Evolutionary conservation across 1,140 invertebrate genomes (phyloP).

Genomic region (Macrobrachium rosenbergii): DNA sequence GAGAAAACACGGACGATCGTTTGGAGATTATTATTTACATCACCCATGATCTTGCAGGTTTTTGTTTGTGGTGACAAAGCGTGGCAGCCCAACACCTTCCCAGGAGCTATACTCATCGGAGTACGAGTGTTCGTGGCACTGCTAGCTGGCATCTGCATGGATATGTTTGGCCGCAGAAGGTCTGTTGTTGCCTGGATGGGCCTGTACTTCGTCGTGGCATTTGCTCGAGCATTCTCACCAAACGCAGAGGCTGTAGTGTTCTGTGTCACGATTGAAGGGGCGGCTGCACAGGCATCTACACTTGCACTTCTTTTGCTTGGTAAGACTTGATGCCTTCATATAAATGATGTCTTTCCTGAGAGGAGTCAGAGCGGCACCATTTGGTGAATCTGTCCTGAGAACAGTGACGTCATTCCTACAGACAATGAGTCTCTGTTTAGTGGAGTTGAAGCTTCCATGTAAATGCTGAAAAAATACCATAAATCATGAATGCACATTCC

Average conservation of each 20-base stretch:
- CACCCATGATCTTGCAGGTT: conserved; percentile 5
- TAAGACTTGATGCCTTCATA: not conserved
- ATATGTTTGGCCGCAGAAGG: conserved; percentile 52
- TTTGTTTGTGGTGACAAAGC: conserved; percentile 10
- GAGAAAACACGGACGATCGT: not conserved
- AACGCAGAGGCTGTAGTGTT: conserved; percentile 51
- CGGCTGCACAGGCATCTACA: conserved; percentile 55
- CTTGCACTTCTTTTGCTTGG: conserved; percentile 38
- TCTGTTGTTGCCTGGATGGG: conserved; percentile 58
- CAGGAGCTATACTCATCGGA: conserved; percentile 42
- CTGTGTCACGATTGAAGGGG: conserved; percentile 57
- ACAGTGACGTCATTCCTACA: not conserved
- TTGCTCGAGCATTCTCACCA: conserved; percentile 54
- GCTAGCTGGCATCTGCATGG: conserved; percentile 54
- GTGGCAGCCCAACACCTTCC: conserved; percentile 41
- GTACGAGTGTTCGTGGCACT: conserved; percentile 38
- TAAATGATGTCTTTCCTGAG: not conserved
- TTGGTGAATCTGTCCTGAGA: not conserved
- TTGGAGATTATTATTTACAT: not conserved
- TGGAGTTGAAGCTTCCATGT: no score
- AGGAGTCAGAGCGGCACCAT: not conserved
- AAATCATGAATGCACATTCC: no score
- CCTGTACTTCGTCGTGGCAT: conserved; percentile 62
- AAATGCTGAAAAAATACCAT: no score
- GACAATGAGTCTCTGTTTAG: no score